A percentile compares a stretch with the other conserved stretches of the same genome.
phyloP scores from a whole-genome alignment of 2,797 vertebrate genomes.

The Sebastes hubbsi region DNA sequence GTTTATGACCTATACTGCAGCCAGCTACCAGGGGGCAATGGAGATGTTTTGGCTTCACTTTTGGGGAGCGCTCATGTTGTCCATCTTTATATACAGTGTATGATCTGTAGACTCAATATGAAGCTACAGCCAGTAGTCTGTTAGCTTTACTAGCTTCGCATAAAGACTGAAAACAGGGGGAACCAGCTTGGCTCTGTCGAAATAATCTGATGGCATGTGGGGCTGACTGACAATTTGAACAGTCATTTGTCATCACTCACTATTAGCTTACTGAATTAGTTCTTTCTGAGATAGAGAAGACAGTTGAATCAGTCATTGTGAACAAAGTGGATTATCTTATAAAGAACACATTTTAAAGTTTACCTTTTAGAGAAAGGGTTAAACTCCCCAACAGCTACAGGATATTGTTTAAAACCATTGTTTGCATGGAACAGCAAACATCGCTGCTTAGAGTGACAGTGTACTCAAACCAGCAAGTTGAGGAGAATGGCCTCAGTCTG shows the following conservation, averaged over 20 bases:
- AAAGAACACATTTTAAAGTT: not conserved
- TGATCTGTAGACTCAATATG: not conserved
- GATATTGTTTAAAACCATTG: not conserved
- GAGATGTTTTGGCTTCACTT: no score
- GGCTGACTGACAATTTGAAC: not conserved
- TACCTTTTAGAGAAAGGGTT: not conserved
- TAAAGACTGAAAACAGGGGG: not conserved
- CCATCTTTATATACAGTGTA: no score
- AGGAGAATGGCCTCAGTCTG: not conserved
- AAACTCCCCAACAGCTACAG: conserved; percentile 1
- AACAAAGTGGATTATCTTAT: not conserved
- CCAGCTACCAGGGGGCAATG: no score
- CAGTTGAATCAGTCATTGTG: not conserved
- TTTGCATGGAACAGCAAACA: conserved; percentile 16
- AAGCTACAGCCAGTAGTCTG: not conserved
- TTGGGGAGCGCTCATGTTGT: no score
- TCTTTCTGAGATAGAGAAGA: not conserved
- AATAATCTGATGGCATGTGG: not conserved
- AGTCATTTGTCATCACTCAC: not conserved
- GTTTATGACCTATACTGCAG: no score
- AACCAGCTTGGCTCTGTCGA: not conserved
- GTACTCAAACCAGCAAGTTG: not conserved
- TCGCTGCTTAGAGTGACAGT: not conserved
- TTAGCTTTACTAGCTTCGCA: not conserved
- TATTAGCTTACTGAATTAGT: not conserved